Evolutionary conservation across 2,113 vertebrate species (phyloP), one percentile per base, ranked within the genome.

Genomic region (Nothobranchius furzeri): DNA sequence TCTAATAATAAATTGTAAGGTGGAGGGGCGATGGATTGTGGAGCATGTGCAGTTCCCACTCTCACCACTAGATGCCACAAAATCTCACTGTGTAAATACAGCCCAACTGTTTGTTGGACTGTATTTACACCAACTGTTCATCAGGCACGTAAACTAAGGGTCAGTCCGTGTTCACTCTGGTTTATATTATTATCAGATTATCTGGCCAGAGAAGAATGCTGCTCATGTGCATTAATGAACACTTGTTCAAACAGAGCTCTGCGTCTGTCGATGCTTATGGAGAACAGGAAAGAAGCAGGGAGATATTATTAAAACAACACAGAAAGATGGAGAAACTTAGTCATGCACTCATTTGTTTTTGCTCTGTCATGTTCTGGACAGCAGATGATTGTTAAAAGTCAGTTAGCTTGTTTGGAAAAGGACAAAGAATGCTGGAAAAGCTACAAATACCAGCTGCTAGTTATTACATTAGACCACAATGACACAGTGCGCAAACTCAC

Each of bases 381-480:
- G 69, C 78, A 83, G 79, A 87, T 87, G 76, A 86, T 77, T 86
- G 74, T 83, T 72, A 43, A 67, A 83, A 87, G 76, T 82, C 78
- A 68, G 64, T 87, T 63, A 73, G 70, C 79, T 73, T 79, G 71
- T 87, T 83, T 80, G 78, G 73, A 74, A 74, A 78, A 74, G 76
- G 71, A 84, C 85, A 82, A 54, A 70, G 66, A 64, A 48, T 73
- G 73, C 70, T 64, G 50, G 67, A 71, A 66, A 73, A 55, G 64
- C 77, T 77, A 66, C 65, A 72, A 79, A 82, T 76, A 61, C 56
- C 87, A 87, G 84, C 76, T 88, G 88, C 69, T 82, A 64, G 60
- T 69, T 85, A 87, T 89, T 88, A 88, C 67, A 72, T 51, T 66
- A 52, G 73, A 59, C 65, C 80, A 65, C 80, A 79, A 68, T 75